Evolutionary conservation across 2,113 vertebrate species (phyloP), one percentile per base, ranked within the genome.

Genomic region (Poecilia latipinna): DNA sequence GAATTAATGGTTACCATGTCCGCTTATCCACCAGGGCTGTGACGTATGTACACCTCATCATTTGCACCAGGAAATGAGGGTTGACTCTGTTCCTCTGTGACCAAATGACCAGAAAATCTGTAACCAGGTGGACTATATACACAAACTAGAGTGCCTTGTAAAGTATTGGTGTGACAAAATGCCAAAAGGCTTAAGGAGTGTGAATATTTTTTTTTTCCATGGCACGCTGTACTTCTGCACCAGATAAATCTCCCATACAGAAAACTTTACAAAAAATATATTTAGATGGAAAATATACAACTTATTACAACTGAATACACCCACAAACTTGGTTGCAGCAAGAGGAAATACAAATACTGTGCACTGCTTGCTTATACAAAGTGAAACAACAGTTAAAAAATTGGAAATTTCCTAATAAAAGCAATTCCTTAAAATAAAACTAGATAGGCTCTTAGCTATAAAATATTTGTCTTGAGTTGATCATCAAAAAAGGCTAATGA

Each of bases 131-230:
- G 17, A 48, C 44, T 48, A 17, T 48, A 42, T 42, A 48, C 17
- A 48, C 31, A 82, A 83, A 88, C 72, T 57, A 57, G 24, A 57
- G 7, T 57, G 22, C 51, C 51, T 57, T 24, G 19, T 54, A 54
- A 54, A 54, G 51, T 57, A 57, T n/a, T 10, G 7, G 17, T 57
- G 48, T 54, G 19, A 19, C 17, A 54, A 54, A 54, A 54, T 24
- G 48, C 22, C 51, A 24, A 57, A 24, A 10, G 51, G 51, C 24
- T n/a, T 17, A 24, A 57, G 22, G 24, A 8, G 22, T n/a, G 10
- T 57, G 51, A 57, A 10, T n/a, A n/a, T n/a, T 35, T 7, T 35
- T 33, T 24, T 24, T n/a, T 57, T 54, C 44, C 13, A 48, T 5
- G 17, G 44, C 44, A 48, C 13, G 5, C 15, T 48, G 17, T 48